Percentiles rank a stretch among this genome's conserved stretches.
phyloP scores from a whole-genome alignment of 1,140 invertebrate genomes.

The Drosophila nasuta region DNA sequence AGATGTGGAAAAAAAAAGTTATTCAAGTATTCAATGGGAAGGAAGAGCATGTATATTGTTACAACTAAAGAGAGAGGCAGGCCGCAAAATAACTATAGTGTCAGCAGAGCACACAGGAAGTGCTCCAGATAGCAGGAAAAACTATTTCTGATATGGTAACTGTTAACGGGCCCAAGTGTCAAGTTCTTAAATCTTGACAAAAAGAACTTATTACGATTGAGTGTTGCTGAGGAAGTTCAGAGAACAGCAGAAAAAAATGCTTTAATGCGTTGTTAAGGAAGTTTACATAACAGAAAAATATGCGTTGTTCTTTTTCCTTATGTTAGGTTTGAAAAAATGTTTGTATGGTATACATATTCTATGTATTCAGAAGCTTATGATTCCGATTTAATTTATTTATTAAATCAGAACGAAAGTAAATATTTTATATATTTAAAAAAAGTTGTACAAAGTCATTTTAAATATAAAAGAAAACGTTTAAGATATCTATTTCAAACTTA shows the following conservation, averaged over 20 bases:
- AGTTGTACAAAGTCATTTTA: no score
- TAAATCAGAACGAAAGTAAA: no score
- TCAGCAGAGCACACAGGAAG: conserved; percentile 11
- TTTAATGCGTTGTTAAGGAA: background rate
- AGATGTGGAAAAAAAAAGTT: background rate
- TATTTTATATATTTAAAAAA: no score
- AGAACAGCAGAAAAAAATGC: background rate
- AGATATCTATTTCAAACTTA: no score
- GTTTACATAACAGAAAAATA: background rate
- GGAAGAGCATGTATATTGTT: conserved; percentile 30
- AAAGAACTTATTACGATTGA: conserved; percentile 6
- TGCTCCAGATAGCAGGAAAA: background rate
- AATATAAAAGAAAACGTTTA: no score
- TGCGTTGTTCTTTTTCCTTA: background rate
- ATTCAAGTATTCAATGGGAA: background rate
- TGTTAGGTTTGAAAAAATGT: no score
- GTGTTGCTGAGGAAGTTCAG: background rate
- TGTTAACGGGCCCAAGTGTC: background rate
- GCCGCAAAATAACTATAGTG: conserved; percentile 2
- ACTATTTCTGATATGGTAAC: conserved; percentile 11
- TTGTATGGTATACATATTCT: no score
- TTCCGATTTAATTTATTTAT: no score
- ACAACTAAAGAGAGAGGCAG: conserved; percentile 34
- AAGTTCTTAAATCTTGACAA: conserved; percentile 3
- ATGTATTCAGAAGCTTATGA: no score